Percentiles rank a stretch among this genome's conserved stretches.
Evolutionary conservation across 2,888 invertebrate genomes (phyloP).

Genomic region (Poecilobothrus nobilitatus): DNA sequence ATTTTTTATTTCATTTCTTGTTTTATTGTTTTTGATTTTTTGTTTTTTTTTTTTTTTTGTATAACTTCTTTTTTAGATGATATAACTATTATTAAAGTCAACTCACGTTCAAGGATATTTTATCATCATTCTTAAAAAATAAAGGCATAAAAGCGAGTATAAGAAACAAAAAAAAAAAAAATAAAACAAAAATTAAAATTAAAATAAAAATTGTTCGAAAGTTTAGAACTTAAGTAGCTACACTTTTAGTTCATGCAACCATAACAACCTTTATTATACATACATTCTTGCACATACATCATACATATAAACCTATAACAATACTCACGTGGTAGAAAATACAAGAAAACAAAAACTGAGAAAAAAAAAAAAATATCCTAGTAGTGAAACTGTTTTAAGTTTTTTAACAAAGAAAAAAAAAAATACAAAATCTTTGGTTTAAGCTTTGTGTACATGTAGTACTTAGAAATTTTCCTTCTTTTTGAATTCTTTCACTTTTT

Average conservation of each 20-base stretch:
- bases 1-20: too few relatives aligned
- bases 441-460: too few relatives aligned
- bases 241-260: conserved; percentile 4
- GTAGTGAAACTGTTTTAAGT: too few relatives aligned
- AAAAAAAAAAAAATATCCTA: too few relatives aligned
- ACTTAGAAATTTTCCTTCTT: neutral
- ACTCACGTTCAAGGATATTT: conserved; percentile 3
- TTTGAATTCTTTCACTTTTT: too few relatives aligned
- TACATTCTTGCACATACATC: neutral
- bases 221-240: neutral
- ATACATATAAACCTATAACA: too few relatives aligned
- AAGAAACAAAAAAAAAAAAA: neutral
- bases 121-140: neutral
- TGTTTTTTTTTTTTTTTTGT: neutral
- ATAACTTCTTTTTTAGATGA: neutral
- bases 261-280: neutral
- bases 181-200: neutral
- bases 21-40: too few relatives aligned
- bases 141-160: neutral
- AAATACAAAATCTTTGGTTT: too few relatives aligned
- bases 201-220: neutral
- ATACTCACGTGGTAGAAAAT: too few relatives aligned
- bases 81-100: neutral
- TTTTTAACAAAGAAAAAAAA: too few relatives aligned
- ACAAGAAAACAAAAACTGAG: too few relatives aligned